These are phyloP conservation scores for Enteromius viviparus DNA, from an alignment of 2,797 vertebrate species.

Conservation along the genomic window DNA sequence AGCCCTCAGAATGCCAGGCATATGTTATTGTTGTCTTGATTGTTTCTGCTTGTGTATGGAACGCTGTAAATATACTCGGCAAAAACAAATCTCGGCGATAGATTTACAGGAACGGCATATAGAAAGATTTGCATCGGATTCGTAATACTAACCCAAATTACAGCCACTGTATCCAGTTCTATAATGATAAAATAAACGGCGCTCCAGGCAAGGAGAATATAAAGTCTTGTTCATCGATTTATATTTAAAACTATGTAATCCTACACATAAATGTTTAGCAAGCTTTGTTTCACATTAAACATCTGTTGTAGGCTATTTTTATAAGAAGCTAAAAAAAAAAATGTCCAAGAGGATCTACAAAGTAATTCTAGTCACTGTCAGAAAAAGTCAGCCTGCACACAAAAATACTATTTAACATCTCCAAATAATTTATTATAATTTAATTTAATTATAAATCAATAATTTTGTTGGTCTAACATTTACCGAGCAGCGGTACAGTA, in stretches of 20 bases:
- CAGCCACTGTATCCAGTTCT: not conserved
- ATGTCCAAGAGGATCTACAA: not conserved
- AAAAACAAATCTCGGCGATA: constrained; percentile 11
- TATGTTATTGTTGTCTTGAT: constrained; percentile 32
- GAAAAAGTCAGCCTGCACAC: not conserved
- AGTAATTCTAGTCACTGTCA: not conserved
- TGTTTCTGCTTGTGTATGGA: constrained; percentile 33
- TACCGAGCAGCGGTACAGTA: constrained; percentile 3
- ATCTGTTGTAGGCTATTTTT: not conserved
- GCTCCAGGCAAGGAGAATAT: not conserved
- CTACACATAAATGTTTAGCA: not conserved
- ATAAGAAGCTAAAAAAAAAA: not conserved
- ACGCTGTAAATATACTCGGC: constrained; percentile 11
- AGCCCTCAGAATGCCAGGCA: constrained; percentile 15
- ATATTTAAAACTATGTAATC: not conserved
- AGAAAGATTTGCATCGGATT: constrained; percentile 3
- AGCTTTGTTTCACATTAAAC: not conserved
- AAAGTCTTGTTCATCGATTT: not conserved
- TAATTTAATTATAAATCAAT: not conserved
- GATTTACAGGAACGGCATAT: not conserved
- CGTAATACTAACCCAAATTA: constrained; percentile 33
- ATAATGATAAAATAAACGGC: not conserved
- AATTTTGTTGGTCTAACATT: not conserved
- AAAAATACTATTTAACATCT: constrained; percentile 11
- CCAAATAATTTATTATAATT: not conserved